Percentiles rank a stretch among this genome's conserved stretches.
These are phyloP conservation scores for Synanthedon vespiformis DNA, from an alignment of 2,888 invertebrate species.

Conservation along the genomic window DNA sequence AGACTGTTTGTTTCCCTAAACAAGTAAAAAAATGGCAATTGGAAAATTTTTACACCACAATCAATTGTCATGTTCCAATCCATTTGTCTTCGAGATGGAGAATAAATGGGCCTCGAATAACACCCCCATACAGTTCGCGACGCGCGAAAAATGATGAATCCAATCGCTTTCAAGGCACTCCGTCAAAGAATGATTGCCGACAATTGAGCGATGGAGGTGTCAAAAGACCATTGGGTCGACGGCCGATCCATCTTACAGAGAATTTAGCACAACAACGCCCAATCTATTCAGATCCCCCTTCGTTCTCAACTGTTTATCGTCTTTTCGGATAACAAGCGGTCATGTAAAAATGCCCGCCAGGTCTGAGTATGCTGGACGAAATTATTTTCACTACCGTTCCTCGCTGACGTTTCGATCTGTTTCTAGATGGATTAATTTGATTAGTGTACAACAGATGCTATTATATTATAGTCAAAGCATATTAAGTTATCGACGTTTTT, in stretches of 20 bases:
- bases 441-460: conserved; percentile 60
- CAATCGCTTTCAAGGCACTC: conserved; percentile 45
- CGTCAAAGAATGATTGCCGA: conserved; percentile 55
- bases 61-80: conserved; percentile 10
- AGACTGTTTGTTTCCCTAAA: no score
- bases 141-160: conserved; percentile 50
- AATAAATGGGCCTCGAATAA: conserved; percentile 1
- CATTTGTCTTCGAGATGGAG: conserved; percentile 10
- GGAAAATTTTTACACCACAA: conserved; percentile 4
- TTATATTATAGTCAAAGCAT: conserved; percentile 5
- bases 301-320: not conserved
- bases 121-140: conserved; percentile 15
- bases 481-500: no score
- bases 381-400: conserved; percentile 61
- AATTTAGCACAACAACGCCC: conserved; percentile 32
- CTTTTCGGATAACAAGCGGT: no score
- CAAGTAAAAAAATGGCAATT: no score
- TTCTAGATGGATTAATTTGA: conserved; percentile 69
- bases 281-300: conserved; percentile 18
- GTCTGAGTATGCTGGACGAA: conserved; percentile 33
- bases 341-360: conserved; percentile 4
- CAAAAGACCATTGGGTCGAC: conserved; percentile 56
- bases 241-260: conserved; percentile 57
- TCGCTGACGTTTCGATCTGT: conserved; percentile 66
- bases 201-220: conserved; percentile 61